Percentiles rank a stretch among this genome's conserved stretches.
Evolutionary conservation across 2,888 invertebrate genomes (phyloP).

Genomic region (Netelia inedita): DNA sequence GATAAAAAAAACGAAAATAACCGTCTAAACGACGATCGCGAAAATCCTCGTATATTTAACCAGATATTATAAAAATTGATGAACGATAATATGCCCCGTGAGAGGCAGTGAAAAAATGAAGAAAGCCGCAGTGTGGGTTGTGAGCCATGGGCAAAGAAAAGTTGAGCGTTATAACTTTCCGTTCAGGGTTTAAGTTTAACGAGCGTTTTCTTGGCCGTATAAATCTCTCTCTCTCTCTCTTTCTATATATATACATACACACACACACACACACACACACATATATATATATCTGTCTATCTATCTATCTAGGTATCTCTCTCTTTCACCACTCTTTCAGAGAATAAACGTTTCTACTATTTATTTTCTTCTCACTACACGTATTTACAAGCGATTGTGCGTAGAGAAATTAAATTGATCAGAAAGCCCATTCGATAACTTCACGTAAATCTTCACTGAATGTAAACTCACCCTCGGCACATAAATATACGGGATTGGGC

Average conservation of each 20-base stretch:
- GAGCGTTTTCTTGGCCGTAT: constrained; percentile 32
- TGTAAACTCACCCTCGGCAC: too few relatives aligned
- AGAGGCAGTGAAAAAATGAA: not conserved
- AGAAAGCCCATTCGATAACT: constrained; percentile 17
- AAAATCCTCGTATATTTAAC: constrained; percentile 15
- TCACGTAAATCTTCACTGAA: constrained; percentile 21
- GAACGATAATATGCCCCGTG: constrained; percentile 48
- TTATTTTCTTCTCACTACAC: constrained; percentile 2
- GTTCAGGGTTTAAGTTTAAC: constrained; percentile 40
- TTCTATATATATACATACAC: too few relatives aligned
- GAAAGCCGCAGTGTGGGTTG: constrained; percentile 6
- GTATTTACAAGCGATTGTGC: constrained; percentile 27
- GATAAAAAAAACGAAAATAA: not conserved
- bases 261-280: too few relatives aligned
- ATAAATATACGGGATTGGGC: too few relatives aligned
- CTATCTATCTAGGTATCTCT: not conserved
- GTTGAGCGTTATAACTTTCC: constrained; percentile 41
- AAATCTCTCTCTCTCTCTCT: constrained; percentile 1
- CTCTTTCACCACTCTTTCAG: not conserved
- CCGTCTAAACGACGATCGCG: constrained; percentile 6
- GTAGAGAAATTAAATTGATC: constrained; percentile 36
- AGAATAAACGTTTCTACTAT: constrained; percentile 6
- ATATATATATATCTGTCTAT: too few relatives aligned
- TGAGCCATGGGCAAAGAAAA: constrained; percentile 33
- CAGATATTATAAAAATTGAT: constrained; percentile 60